Evolutionary conservation across 2,797 vertebrate species (phyloP).

Genomic region (Telmatherina bonti): DNA sequence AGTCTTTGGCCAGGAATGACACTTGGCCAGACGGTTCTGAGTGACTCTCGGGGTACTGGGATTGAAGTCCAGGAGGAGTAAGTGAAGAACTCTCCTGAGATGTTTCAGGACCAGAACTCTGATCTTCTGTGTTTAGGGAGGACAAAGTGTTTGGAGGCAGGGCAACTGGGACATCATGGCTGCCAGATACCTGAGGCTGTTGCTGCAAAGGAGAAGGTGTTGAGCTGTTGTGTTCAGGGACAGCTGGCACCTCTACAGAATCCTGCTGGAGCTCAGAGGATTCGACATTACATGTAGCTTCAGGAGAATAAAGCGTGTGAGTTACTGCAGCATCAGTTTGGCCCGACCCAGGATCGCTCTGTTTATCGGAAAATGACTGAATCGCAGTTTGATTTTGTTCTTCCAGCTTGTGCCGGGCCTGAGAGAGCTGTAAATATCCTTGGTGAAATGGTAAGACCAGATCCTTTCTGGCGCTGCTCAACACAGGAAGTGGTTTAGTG

Average conservation of each 20-base stretch:
- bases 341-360: slow-evolving; percentile 74
- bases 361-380: slow-evolving; percentile 83
- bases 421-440: slow-evolving; percentile 75
- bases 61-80: slow-evolving; percentile 68
- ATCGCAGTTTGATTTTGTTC: slow-evolving; percentile 83
- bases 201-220: slow-evolving; percentile 84
- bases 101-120: slow-evolving; percentile 84
- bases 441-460: slow-evolving; percentile 72
- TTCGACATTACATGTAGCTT: slow-evolving; percentile 75
- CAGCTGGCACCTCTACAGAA: slow-evolving; percentile 65
- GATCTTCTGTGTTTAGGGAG: slow-evolving; percentile 61
- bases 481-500: slow-evolving; percentile 59
- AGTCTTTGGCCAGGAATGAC: slow-evolving; percentile 83
- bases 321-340: slow-evolving; percentile 72
- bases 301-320: slow-evolving; percentile 71
- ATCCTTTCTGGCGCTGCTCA: slow-evolving; percentile 64
- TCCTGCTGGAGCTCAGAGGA: slow-evolving; percentile 83
- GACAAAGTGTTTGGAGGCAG: slow-evolving; percentile 62
- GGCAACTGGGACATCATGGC: slow-evolving; percentile 81
- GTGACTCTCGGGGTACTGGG: slow-evolving; percentile 69
- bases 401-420: slow-evolving; percentile 63
- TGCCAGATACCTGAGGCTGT: slow-evolving; percentile 86
- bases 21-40: slow-evolving; percentile 75
- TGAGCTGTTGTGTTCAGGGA: slow-evolving; percentile 78
- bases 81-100: slow-evolving; percentile 62